Conservation (phyloP, 2,797 vertebrate genomes). For the Hirundo rustica region DNA sequence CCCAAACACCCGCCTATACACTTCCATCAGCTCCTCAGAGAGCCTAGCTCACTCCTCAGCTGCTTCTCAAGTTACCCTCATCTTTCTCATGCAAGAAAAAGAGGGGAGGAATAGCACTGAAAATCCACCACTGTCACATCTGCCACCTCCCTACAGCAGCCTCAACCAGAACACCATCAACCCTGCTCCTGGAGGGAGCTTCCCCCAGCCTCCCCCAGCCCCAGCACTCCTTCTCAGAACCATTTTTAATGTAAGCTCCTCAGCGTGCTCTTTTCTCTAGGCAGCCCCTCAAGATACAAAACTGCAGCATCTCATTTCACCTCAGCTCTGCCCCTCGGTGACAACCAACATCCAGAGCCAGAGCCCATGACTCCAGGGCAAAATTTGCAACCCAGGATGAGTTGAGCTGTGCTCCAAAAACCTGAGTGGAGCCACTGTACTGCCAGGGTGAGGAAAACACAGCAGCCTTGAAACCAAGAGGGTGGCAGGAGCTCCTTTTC, state of each 20-base stretch:
- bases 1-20: not conserved
- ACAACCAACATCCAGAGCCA: not conserved
- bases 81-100: not conserved
- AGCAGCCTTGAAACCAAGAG: not conserved
- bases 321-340: not conserved
- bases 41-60: not conserved
- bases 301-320: accelerated
- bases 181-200: not conserved
- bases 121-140: not conserved
- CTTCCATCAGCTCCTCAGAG: not conserved
- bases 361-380: not conserved
- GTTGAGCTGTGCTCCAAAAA: not conserved
- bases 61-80: not conserved
- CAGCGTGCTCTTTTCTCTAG: not conserved
- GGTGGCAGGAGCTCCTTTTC: not conserved
- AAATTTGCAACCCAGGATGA: accelerated
- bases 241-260: not conserved
- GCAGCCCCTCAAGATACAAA: not conserved
- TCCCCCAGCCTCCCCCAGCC: not conserved
- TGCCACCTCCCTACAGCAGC: not conserved
- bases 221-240: not conserved
- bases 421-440: not conserved
- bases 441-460: not conserved
- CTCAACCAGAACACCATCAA: not conserved
- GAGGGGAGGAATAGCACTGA: not conserved